These are phyloP conservation scores for Trachymyrmex septentrionalis DNA, from an alignment of 1,140 invertebrate genomes.

Conservation along the genomic window DNA sequence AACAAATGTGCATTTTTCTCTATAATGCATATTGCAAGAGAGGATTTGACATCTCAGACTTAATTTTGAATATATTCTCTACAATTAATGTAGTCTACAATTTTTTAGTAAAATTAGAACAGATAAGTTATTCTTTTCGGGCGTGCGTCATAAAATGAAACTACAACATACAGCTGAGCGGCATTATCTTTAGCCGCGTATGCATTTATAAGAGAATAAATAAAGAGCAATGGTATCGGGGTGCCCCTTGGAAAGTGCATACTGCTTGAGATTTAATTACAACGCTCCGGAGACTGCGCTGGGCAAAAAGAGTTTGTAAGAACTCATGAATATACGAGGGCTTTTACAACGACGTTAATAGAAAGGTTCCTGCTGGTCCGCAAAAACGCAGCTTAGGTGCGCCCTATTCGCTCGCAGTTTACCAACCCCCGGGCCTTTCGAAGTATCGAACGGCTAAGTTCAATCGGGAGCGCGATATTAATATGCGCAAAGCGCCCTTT, in stretches of 20 bases:
- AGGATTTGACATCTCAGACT: background rate
- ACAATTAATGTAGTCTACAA: background rate
- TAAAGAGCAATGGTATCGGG: slow-evolving; percentile 71
- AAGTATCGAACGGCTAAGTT: slow-evolving; percentile 61
- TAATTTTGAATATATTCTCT: background rate
- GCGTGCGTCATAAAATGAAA: slow-evolving; percentile 13
- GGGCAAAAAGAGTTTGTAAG: slow-evolving; percentile 68
- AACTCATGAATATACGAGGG: slow-evolving; percentile 72
- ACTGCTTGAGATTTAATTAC: slow-evolving; percentile 75
- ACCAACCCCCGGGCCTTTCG: slow-evolving; percentile 46
- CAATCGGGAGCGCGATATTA: slow-evolving; percentile 62
- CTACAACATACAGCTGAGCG: slow-evolving; percentile 5
- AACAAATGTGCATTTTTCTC: background rate
- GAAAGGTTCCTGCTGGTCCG: slow-evolving; percentile 23
- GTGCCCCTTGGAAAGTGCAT: slow-evolving; percentile 59
- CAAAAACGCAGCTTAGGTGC: slow-evolving; percentile 57
- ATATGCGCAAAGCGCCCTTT: slow-evolving; percentile 63
- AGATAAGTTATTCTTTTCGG: background rate
- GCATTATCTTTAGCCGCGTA: slow-evolving; percentile 50
- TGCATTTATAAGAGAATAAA: slow-evolving; percentile 58
- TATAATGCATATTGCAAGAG: background rate
- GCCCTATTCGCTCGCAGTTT: slow-evolving; percentile 54
- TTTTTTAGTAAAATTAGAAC: background rate
- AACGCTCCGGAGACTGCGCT: slow-evolving; percentile 61
- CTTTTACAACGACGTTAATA: slow-evolving; percentile 68